Percentiles rank a stretch among this genome's conserved stretches.
Evolutionary conservation across 2,797 vertebrate genomes (phyloP).

Genomic region (Sebastes hopkinsi): DNA sequence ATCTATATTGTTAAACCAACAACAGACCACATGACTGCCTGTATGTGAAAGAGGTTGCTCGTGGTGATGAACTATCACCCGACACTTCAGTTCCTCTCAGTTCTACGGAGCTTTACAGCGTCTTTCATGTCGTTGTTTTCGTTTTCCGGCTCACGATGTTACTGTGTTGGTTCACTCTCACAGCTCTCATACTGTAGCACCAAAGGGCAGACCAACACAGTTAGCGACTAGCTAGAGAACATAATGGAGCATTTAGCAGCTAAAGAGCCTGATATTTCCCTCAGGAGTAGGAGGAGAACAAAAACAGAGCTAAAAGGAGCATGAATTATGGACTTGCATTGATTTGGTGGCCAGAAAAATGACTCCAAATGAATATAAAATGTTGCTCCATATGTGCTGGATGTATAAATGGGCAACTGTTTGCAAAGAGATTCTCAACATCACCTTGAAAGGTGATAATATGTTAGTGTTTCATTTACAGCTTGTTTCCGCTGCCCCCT

Average conservation of each 20-base stretch:
- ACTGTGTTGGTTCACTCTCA: background rate
- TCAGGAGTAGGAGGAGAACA: background rate
- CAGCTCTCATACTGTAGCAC: background rate
- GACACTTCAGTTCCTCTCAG: background rate
- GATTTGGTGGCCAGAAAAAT: background rate
- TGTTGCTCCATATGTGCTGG: background rate
- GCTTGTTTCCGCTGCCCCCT: background rate
- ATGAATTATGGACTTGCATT: background rate
- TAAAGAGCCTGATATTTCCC: background rate
- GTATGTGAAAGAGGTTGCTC: background rate
- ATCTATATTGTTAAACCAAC: background rate
- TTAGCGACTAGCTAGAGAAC: background rate
- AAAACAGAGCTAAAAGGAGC: background rate
- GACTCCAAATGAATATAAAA: background rate
- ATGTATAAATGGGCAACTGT: background rate
- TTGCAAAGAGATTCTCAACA: background rate
- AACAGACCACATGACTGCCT: background rate
- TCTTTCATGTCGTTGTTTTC: conserved; percentile 1
- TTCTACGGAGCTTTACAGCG: background rate
- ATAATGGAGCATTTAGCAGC: background rate
- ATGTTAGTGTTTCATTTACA: background rate
- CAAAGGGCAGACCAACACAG: background rate
- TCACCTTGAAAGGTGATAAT: background rate
- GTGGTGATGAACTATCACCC: background rate
- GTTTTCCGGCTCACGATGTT: background rate